Evolutionary conservation across 2,888 invertebrate genomes (phyloP).

Genomic region (Clanis bilineata): DNA sequence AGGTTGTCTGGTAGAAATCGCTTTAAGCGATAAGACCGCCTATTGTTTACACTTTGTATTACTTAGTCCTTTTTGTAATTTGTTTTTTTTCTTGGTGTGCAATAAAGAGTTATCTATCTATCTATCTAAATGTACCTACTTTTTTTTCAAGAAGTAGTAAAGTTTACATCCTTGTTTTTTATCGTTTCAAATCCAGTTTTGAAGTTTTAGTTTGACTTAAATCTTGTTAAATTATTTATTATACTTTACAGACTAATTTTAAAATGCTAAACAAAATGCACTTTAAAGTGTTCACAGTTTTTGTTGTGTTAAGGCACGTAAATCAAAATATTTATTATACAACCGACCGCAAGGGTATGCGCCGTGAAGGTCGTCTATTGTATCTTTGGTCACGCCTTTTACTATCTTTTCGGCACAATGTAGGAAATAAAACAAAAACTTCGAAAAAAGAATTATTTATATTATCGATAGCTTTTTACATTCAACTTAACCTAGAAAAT

Average conservation of each 20-base stretch:
- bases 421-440: slow-evolving; percentile 41
- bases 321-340: slow-evolving; percentile 41
- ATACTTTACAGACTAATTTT: background rate
- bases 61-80: too few relatives aligned
- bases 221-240: background rate
- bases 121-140: too few relatives aligned
- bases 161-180: background rate
- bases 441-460: slow-evolving; percentile 37
- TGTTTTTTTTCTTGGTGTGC: too few relatives aligned
- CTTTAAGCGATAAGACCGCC: too few relatives aligned
- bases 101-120: too few relatives aligned
- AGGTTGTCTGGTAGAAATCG: too few relatives aligned
- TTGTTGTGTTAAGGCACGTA: slow-evolving; percentile 19
- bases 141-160: too few relatives aligned
- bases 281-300: slow-evolving; percentile 8
- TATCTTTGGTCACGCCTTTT: slow-evolving; percentile 41
- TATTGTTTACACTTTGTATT: too few relatives aligned
- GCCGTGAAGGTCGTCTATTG: slow-evolving; percentile 63
- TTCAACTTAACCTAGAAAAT: slow-evolving; percentile 71
- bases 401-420: slow-evolving; percentile 28
- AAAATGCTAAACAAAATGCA: background rate
- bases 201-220: background rate
- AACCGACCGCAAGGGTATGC: slow-evolving; percentile 30
- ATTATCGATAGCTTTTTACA: slow-evolving; percentile 68
- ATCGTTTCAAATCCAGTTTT: background rate